phyloP scores from a whole-genome alignment of 1,140 invertebrate species.

The Camponotus pennsylvanicus region DNA sequence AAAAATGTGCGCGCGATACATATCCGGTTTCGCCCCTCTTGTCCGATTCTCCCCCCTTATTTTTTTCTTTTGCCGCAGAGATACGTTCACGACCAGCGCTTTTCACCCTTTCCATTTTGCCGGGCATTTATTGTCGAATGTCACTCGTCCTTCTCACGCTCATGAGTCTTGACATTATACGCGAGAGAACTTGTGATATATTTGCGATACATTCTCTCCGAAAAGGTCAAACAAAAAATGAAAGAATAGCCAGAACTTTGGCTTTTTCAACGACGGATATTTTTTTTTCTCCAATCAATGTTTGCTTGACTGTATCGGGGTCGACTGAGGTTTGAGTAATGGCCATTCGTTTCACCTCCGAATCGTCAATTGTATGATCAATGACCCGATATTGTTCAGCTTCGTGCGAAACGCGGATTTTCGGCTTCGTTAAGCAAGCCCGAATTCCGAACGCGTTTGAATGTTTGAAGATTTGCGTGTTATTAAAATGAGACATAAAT shows the following conservation, averaged over 20 bases:
- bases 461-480: neutral
- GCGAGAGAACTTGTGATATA: neutral
- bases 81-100: constrained; percentile 4
- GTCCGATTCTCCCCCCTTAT: neutral
- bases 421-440: neutral
- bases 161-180: neutral
- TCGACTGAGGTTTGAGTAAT: neutral
- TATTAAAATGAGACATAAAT: neutral
- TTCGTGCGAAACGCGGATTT: neutral
- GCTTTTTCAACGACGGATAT: neutral
- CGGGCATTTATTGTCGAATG: constrained; percentile 41
- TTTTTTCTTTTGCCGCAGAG: constrained; percentile 5
- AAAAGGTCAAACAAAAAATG: neutral
- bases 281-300: neutral
- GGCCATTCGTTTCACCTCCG: neutral
- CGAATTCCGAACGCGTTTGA: neutral
- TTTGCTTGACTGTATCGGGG: neutral
- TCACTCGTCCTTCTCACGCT: neutral
- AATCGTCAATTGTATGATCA: constrained; percentile 3
- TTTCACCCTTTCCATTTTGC: constrained; percentile 11
- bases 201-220: neutral
- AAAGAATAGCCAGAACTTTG: neutral
- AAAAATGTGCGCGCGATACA: constrained; percentile 12
- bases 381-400: neutral
- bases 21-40: neutral